Evolutionary conservation across 2,797 vertebrate genomes (phyloP).

Genomic region (Sebastes vulpes): DNA sequence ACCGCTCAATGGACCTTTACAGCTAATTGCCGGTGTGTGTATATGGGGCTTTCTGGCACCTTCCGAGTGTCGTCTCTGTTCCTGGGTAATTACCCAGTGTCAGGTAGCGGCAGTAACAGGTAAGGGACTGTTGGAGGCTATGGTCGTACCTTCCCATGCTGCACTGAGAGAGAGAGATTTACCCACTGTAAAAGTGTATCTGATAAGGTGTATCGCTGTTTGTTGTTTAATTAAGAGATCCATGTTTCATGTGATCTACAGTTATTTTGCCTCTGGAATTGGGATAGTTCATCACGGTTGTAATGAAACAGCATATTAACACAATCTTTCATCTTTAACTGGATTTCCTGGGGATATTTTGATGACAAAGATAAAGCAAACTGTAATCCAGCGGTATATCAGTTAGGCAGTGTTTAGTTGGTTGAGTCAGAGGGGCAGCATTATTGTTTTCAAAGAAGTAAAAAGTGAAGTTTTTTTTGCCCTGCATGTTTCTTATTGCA

Average conservation of each 20-base stretch:
- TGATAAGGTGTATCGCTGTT: not conserved
- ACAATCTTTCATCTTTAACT: not conserved
- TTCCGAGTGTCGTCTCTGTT: constrained; percentile 41
- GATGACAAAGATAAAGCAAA: not conserved
- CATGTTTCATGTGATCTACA: not conserved
- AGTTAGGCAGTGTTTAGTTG: not conserved
- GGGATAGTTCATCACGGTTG: not conserved
- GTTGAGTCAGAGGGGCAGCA: not conserved
- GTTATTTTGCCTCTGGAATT: not conserved
- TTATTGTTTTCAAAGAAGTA: not conserved
- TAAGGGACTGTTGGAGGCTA: constrained; percentile 22
- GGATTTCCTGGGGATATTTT: not conserved
- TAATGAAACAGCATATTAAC: not conserved
- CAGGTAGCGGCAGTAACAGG: constrained; percentile 54
- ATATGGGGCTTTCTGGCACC: constrained; percentile 44
- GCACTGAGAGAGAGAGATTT: not conserved
- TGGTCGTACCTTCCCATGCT: not conserved
- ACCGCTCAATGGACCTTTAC: constrained; percentile 57
- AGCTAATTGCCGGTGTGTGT: constrained; percentile 65
- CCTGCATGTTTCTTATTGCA: not conserved
- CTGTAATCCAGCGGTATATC: not conserved
- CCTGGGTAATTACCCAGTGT: constrained; percentile 64
- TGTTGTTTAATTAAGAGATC: not conserved
- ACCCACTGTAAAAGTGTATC: not conserved
- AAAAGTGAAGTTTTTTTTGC: not conserved